phyloP scores from a whole-genome alignment of 2,888 invertebrate genomes.

The Mythimna ferrago region DNA sequence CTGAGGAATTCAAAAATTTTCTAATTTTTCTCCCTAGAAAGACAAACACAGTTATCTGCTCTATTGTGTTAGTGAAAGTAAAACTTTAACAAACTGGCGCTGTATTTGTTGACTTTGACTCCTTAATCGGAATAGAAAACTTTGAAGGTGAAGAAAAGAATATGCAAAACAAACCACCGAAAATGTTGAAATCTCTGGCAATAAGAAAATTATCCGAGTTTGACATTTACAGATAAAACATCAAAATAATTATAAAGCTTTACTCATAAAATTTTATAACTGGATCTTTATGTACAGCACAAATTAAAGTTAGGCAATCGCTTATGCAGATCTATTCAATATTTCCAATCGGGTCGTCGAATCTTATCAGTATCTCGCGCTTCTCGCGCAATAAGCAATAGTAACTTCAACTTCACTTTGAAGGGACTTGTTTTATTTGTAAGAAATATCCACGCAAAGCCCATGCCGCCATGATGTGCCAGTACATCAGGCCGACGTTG shows the following conservation, averaged over 20 bases:
- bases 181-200: conserved; percentile 5
- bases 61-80: conserved; percentile 12
- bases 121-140: conserved; percentile 15
- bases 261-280: conserved; percentile 23
- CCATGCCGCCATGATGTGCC: conserved; percentile 35
- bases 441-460: conserved; percentile 32
- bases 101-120: conserved; percentile 1
- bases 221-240: not conserved
- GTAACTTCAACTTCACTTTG: conserved; percentile 23
- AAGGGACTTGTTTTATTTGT: conserved; percentile 24
- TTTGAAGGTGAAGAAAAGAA: not conserved
- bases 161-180: not conserved
- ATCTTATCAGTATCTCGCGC: conserved; percentile 49
- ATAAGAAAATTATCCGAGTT: not conserved
- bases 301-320: conserved; percentile 27
- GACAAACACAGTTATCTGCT: not conserved
- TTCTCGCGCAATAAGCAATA: conserved; percentile 29
- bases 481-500: conserved; percentile 56
- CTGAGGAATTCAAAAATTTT: not conserved
- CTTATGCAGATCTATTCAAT: conserved; percentile 53
- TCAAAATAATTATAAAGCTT: conserved; percentile 15
- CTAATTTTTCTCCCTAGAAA: conserved; percentile 2
- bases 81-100: conserved; percentile 4
- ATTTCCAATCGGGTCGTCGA: conserved; percentile 44
- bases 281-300: conserved; percentile 31